Evolutionary conservation across 1,140 invertebrate genomes (phyloP), one percentile per base, ranked within the genome.

Genomic region (Paralvinella palmiformis): DNA sequence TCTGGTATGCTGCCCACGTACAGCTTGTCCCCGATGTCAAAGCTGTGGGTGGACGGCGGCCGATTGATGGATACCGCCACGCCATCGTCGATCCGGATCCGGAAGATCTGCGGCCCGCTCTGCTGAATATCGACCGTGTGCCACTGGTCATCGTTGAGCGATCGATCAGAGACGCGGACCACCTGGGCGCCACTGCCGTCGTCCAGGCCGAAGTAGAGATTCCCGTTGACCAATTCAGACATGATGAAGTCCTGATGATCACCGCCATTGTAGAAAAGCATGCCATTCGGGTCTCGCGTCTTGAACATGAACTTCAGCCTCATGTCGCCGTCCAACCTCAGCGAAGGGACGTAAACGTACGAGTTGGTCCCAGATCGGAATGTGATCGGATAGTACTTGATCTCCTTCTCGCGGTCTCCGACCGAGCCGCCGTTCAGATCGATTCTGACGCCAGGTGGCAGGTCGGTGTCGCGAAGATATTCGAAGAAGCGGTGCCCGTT

Each of bases 261-360:
- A 75, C 94, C 95, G 0, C 92, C 92, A 74, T 96, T 96, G 81
- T 96, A 97, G 0, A 97, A 79, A 0, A 98, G 75, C 0, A 98
- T 75, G 0, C 92, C 94, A 63, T 92, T 88, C 0, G 86, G 82
- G 13, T 87, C 80, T 65, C 91, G 66, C 5, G 77, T 79, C 65
- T 76, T 78, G 58, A 79, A 77, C 55, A 73, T 65, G 56, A 79
- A 73, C 29, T 73, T 62, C 1, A 79, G 63, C 45, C 68, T 68
- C 27, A 73, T 64, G 5, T 52, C 63, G 13, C 65, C 59, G 2
- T 62, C 33, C 1, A 65, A 44, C 10, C 61, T 45, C n/a, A 78
- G 64, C 1, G 69, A 48, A 0, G 69, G 64, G 10, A 79, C 59
- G 17, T 65, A 44, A n/a, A 74, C 55, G 68, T 64, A 74, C 0